A percentile compares a stretch with the other conserved stretches of the same genome.
phyloP scores from a whole-genome alignment of 2,888 invertebrate species.

The Dynastes hyllus region DNA sequence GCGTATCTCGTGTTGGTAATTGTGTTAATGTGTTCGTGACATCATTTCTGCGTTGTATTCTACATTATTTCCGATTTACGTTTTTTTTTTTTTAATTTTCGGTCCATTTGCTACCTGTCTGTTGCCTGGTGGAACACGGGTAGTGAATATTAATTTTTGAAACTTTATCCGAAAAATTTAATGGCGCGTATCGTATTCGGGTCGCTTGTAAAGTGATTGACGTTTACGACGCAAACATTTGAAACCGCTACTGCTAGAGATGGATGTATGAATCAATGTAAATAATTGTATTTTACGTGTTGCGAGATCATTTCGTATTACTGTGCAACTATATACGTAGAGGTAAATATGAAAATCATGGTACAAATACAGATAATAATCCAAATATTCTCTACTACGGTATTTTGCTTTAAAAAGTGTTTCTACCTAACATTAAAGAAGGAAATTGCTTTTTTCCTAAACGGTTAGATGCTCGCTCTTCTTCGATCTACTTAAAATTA shows the following conservation, averaged over 20 bases:
- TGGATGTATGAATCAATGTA: not conserved
- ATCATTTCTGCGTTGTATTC: not conserved
- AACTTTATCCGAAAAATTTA: slow-evolving; percentile 21
- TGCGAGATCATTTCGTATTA: too few species aligned
- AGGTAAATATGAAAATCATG: too few species aligned
- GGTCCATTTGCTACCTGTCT: slow-evolving; percentile 9
- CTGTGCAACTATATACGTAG: too few species aligned
- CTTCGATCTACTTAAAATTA: too few species aligned
- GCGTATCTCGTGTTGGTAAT: too few species aligned
- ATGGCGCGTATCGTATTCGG: not conserved
- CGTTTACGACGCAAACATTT: slow-evolving; percentile 3
- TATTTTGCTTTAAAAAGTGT: too few species aligned
- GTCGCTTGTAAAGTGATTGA: not conserved
- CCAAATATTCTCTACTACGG: too few species aligned
- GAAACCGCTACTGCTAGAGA: not conserved
- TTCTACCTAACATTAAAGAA: too few species aligned
- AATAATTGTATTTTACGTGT: not conserved
- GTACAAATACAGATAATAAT: too few species aligned
- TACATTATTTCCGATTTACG: not conserved
- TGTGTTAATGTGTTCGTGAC: too few species aligned
- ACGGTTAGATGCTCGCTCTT: too few species aligned
- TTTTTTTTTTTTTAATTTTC: not conserved
- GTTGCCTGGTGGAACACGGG: not conserved
- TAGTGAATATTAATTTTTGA: slow-evolving; percentile 11
- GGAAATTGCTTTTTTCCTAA: too few species aligned